Evolutionary conservation across 1,140 invertebrate genomes (phyloP).

Genomic region (Microvelia longipes): DNA sequence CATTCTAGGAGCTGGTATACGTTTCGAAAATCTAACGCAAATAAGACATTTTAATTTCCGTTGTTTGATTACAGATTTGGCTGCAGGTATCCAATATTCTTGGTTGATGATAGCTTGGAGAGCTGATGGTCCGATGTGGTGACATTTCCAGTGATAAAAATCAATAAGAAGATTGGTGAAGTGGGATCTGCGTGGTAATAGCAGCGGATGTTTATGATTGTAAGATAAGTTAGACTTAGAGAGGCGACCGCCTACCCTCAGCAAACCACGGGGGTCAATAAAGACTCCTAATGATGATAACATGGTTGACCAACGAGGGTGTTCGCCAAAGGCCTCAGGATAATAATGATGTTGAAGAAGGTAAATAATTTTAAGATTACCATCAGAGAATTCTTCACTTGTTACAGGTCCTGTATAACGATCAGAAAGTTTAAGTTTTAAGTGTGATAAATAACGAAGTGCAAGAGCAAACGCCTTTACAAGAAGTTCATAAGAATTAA

Average conservation of each 20-base stretch:
- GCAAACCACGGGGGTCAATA: constrained; percentile 12
- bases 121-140: constrained; percentile 23
- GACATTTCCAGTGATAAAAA: constrained; percentile 21
- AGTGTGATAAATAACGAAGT: too few relatives aligned
- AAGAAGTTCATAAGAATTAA: too few relatives aligned
- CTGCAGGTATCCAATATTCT: constrained; percentile 24
- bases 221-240: constrained; percentile 7
- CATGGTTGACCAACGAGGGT: not conserved
- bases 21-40: constrained; percentile 20
- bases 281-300: constrained; percentile 4
- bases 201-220: constrained; percentile 14
- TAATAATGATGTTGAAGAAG: not conserved
- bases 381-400: not conserved
- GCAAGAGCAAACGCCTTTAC: too few relatives aligned
- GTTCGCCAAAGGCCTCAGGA: not conserved
- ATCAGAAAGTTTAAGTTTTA: too few relatives aligned
- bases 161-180: constrained; percentile 27
- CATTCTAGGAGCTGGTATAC: constrained; percentile 21
- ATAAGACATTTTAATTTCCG: constrained; percentile 21
- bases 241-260: constrained; percentile 16
- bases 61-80: constrained; percentile 17
- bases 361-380: not conserved
- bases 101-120: constrained; percentile 19
- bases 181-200: constrained; percentile 14
- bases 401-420: not conserved